Conservation (phyloP, 2,113 vertebrate species). For the Sula dactylatra region DNA sequence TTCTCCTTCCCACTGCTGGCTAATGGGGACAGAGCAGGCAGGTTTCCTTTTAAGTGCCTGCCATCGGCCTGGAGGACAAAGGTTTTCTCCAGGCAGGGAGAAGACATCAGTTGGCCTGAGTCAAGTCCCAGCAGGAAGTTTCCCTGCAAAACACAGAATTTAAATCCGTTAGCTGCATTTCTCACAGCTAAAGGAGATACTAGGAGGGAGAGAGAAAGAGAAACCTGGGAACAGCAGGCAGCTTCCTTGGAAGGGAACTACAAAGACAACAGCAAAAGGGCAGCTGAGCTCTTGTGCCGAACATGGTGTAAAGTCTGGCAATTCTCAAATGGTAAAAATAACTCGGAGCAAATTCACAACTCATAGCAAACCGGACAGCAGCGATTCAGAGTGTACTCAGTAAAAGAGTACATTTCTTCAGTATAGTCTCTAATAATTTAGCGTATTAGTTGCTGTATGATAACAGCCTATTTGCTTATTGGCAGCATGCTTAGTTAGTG, state of each 20-base stretch:
- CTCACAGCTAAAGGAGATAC: neutral
- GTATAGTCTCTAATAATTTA: neutral
- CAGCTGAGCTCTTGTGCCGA: neutral
- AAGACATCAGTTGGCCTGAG: neutral
- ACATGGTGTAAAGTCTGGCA: neutral
- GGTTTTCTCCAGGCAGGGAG: neutral
- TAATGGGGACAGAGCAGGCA: neutral
- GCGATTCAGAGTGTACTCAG: neutral
- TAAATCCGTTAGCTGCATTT: neutral
- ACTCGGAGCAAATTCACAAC: neutral
- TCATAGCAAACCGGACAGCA: neutral
- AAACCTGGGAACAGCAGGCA: conserved; percentile 21
- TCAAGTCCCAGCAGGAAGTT: neutral
- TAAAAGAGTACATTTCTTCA: neutral
- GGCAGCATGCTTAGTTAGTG: neutral
- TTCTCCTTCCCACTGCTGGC: neutral
- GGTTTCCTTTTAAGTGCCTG: neutral
- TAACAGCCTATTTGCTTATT: neutral
- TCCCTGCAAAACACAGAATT: neutral
- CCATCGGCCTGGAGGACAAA: neutral
- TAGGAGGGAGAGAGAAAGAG: neutral
- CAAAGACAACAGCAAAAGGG: neutral
- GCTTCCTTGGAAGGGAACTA: neutral
- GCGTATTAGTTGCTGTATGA: neutral
- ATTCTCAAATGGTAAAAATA: conserved; percentile 27